These are phyloP conservation scores for Drosophila testacea DNA, from an alignment of 2,888 invertebrate species.

Conservation along the genomic window DNA sequence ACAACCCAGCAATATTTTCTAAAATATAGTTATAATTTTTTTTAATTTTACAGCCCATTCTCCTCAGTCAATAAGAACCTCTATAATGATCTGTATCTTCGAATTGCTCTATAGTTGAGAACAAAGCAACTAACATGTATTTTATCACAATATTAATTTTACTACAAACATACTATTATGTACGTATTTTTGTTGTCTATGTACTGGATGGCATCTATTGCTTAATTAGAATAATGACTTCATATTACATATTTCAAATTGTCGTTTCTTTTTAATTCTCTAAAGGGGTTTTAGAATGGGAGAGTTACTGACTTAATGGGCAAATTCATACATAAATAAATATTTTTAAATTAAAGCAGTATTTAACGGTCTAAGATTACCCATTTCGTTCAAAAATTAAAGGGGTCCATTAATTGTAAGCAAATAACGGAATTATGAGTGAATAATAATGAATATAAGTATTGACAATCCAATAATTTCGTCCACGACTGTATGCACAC, in stretches of 20 bases:
- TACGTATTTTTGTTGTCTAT: conserved; percentile 64
- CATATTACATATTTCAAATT: conserved; percentile 36
- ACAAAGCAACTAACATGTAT: conserved; percentile 45
- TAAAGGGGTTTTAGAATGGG: neutral
- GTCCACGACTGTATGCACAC: neutral
- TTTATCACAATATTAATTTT: conserved; percentile 55
- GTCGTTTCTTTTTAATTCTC: neutral
- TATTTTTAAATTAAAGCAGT: neutral
- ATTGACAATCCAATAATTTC: too few relatives aligned
- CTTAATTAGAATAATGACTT: conserved; percentile 63
- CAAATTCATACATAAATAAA: neutral
- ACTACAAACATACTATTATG: conserved; percentile 39
- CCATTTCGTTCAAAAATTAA: too few relatives aligned
- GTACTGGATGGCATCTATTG: conserved; percentile 55
- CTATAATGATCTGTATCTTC: conserved; percentile 46
- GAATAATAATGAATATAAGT: too few relatives aligned
- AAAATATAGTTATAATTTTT: conserved; percentile 50
- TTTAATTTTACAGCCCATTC: neutral
- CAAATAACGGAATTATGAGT: too few relatives aligned
- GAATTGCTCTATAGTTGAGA: conserved; percentile 51
- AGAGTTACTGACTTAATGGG: neutral
- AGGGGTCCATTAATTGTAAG: too few relatives aligned
- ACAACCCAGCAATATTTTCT: conserved; percentile 54
- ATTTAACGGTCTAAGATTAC: too few relatives aligned
- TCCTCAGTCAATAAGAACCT: conserved; percentile 48